Percentiles rank a stretch among this genome's conserved stretches.
These are phyloP conservation scores for Apogon talboti DNA, from an alignment of 2,797 vertebrate species.

Conservation along the genomic window DNA sequence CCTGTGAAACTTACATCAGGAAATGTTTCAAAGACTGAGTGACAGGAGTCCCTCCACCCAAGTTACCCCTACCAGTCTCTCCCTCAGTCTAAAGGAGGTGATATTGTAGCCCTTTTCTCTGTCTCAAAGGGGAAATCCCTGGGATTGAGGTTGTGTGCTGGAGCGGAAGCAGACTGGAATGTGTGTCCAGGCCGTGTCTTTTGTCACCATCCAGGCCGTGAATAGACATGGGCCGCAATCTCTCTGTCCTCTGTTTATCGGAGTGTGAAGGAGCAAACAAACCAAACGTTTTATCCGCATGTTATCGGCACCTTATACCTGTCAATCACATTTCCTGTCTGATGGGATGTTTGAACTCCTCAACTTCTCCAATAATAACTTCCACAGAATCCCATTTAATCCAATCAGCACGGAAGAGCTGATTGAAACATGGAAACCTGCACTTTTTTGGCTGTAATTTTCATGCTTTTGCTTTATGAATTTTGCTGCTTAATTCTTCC, in stretches of 20 bases:
- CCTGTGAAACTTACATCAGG: constrained; percentile 58
- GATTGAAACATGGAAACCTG: constrained; percentile 7
- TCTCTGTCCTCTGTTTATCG: constrained; percentile 58
- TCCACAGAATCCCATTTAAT: constrained; percentile 13
- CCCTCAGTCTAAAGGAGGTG: constrained; percentile 65
- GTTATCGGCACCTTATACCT: constrained; percentile 43
- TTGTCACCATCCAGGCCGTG: constrained; percentile 60
- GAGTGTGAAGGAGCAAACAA: constrained; percentile 64
- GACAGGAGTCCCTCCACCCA: constrained; percentile 63
- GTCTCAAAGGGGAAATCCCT: constrained; percentile 67
- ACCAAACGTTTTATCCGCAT: constrained; percentile 42
- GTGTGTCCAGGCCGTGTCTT: constrained; percentile 68
- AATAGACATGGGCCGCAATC: constrained; percentile 60
- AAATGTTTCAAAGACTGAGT: constrained; percentile 65
- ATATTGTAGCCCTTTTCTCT: constrained; percentile 72
- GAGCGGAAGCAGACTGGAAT: constrained; percentile 79
- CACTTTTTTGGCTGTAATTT: constrained; percentile 8
- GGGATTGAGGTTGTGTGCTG: constrained; percentile 79
- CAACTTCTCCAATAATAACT: not conserved
- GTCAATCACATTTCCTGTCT: constrained; percentile 28
- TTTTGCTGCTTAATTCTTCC: not conserved
- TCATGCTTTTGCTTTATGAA: constrained; percentile 6
- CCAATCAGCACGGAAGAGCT: constrained; percentile 6
- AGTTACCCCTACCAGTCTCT: constrained; percentile 29
- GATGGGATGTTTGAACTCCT: constrained; percentile 12